Percentiles rank a stretch among this genome's conserved stretches.
phyloP scores from a whole-genome alignment of 1,140 invertebrate genomes.

The Sitophilus oryzae region DNA sequence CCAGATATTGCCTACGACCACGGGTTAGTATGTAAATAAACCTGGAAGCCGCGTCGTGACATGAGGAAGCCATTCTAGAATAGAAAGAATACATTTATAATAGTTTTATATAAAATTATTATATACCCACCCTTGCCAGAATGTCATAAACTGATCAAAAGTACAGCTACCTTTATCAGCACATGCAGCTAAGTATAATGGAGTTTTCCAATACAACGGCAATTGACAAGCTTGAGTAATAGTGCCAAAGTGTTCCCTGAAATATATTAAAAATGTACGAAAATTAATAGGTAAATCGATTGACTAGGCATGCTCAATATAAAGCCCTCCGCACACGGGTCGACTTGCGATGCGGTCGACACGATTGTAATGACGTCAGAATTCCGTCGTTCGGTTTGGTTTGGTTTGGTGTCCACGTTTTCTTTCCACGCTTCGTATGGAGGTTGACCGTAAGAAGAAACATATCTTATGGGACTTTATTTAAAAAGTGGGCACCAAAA shows the following conservation, averaged over 20 bases:
- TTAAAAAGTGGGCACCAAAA: too few relatives aligned
- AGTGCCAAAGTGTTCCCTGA: constrained; percentile 55
- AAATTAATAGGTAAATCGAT: too few relatives aligned
- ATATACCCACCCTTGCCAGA: constrained; percentile 82
- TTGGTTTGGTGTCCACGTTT: too few relatives aligned
- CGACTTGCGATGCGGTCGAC: too few relatives aligned
- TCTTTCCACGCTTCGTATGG: too few relatives aligned
- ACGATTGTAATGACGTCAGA: too few relatives aligned
- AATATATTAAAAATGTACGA: constrained; percentile 1
- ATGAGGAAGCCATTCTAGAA: constrained; percentile 63
- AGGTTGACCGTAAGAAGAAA: too few relatives aligned
- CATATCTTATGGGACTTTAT: too few relatives aligned
- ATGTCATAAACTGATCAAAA: constrained; percentile 71
- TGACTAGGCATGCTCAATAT: too few relatives aligned
- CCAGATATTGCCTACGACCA: constrained; percentile 58
- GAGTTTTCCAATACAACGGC: constrained; percentile 92
- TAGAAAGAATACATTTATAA: constrained; percentile 3
- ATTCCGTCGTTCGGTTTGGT: too few relatives aligned
- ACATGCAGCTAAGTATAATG: constrained; percentile 78
- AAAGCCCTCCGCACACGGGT: too few relatives aligned
- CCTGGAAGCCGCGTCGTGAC: constrained; percentile 83
- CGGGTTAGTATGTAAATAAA: constrained; percentile 82
- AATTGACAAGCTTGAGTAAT: constrained; percentile 68
- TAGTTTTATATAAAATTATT: too few relatives aligned
- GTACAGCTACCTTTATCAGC: constrained; percentile 54